Base-by-base conservation (phyloP, 2,113 vertebrate species). In the Thalassarche chlororhynchos region DNA sequence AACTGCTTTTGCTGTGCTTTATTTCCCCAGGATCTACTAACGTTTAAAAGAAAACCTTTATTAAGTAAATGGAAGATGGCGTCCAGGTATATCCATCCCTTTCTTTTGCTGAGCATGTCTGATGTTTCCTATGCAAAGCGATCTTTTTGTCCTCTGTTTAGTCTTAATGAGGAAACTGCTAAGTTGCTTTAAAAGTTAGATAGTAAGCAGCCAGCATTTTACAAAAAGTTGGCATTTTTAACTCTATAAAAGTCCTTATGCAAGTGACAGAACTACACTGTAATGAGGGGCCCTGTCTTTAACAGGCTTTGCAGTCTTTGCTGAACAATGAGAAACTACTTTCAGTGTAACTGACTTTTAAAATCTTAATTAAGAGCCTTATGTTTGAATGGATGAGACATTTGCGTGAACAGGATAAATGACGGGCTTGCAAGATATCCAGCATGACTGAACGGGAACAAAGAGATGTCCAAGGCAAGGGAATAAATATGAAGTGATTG, bases 1-100 rank as follows among this genome's bases (percentile, higher is more conserved):
- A 89, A 91, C 72, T 71, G 69, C 38, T 96, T 91, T 82, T 95
- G 61, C 14, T 96, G 77, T 96, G 72, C 87, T 95, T 94, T 91
- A 51, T 91, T 95, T 94, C 78, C 60, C 47, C 36, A 66, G 89
- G 65, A 60, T 82, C 84, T 89, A 51, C 81, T 95, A 89, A 87
- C 2, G 0, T 52, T 93, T 91, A 60, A 89, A 95, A 75, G 87
- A 87, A 78, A 91, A 52, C n/a, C 52, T 71, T 86, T 94, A 24
- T 87, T 91, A 89, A 78, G 49, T 82, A 95, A 92, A 89, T 78
- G 69, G 57, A 91, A 94, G 65, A 55, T 87, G 65, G 42, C 84
- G 40, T 89, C 94, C 86, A 91, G 75, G 60, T 96, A 75, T 80
- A 92, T 75, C 32, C 16, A 26, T 72, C 60, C 38, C 29, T 96